A percentile compares a stretch with the other conserved stretches of the same genome.
Conservation (phyloP, 2,797 vertebrate species). For the Ctenopoma kingsleyae region DNA sequence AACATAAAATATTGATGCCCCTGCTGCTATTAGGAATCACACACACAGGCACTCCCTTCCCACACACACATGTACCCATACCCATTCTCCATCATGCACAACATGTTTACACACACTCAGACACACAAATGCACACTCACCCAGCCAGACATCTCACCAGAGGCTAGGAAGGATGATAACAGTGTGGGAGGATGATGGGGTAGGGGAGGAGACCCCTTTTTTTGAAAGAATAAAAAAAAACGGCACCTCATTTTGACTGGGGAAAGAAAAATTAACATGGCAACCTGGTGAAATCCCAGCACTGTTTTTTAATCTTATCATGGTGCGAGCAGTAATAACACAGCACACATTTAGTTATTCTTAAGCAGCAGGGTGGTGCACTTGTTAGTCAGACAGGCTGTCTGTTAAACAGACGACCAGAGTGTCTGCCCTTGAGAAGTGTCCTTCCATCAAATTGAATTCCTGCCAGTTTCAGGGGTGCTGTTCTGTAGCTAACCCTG, state of each 20-base stretch:
- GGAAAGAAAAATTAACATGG: conserved; percentile 11
- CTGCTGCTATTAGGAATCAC: conserved; percentile 66
- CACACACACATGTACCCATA: conserved; percentile 20
- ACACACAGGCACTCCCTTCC: conserved; percentile 18
- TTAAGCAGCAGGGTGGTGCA: conserved; percentile 14
- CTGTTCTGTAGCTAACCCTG: conserved; percentile 19
- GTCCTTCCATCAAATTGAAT: conserved; percentile 42
- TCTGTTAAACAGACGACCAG: conserved; percentile 8
- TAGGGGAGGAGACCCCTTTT: neutral
- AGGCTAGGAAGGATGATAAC: conserved; percentile 4
- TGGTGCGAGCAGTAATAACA: neutral
- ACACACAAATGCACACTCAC: conserved; percentile 22
- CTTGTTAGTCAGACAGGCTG: conserved; percentile 17
- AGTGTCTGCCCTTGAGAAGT: conserved; percentile 40
- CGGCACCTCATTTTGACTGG: neutral
- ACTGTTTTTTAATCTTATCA: conserved; percentile 15
- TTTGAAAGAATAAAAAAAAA: neutral
- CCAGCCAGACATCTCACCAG: conserved; percentile 8
- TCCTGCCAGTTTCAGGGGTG: conserved; percentile 26
- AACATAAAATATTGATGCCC: conserved; percentile 85
- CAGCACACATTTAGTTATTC: neutral
- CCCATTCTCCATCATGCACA: conserved; percentile 28
- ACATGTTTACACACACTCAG: conserved; percentile 41
- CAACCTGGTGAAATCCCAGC: conserved; percentile 4
- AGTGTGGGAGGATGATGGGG: conserved; percentile 6